Evolutionary conservation across 2,797 vertebrate genomes (phyloP), one percentile per base, ranked within the genome.

Genomic region (Rhinella marina): DNA sequence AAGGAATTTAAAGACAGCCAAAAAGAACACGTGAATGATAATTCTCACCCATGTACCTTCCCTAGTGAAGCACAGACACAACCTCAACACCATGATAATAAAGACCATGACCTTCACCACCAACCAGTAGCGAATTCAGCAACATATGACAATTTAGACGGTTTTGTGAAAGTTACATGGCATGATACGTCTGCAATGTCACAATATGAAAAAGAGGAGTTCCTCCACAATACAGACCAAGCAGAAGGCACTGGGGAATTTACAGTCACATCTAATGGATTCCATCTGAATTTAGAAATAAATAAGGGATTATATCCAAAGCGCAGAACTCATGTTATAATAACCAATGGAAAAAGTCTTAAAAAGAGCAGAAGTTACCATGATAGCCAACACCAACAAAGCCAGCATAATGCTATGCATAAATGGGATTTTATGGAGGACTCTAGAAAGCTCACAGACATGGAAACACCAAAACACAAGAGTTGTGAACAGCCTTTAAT

Each of bases 211-310:
- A 95, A 92, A 90, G 93, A 94, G 82, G 92, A 88, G 4, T 14
- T 90, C 0, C 89, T 92, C 59, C 82, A 92, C 25, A 87, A 91
- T n/a, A 88, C 86, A 56, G 77, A 93, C 56, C 62, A 23, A 0
- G 2, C 77, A 84, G 90, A 89, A 11, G 76, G 89, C 32, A 83
- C 79, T 64, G 92, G 92, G n/a, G 91, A 94, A 86, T 91, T 94
- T 29, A 94, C 91, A 81, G 88, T 96, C 10, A 94, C 94, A 92
- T 93, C 88, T 7, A 77, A 86, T 0, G 89, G 89, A 27, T 93
- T 95, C 27, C 90, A 91, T 3, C 29, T 97, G 13, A 95, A 95
- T 84, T 87, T 97, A 62, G 94, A 97, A 93, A 93, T 97, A 81
- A 94, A 93, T 70, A 94, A 96, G 80, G 87, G 90, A 48, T 84